Evolutionary conservation across 2,113 vertebrate species (phyloP).

Genomic region (Macroglossus sobrinus): DNA sequence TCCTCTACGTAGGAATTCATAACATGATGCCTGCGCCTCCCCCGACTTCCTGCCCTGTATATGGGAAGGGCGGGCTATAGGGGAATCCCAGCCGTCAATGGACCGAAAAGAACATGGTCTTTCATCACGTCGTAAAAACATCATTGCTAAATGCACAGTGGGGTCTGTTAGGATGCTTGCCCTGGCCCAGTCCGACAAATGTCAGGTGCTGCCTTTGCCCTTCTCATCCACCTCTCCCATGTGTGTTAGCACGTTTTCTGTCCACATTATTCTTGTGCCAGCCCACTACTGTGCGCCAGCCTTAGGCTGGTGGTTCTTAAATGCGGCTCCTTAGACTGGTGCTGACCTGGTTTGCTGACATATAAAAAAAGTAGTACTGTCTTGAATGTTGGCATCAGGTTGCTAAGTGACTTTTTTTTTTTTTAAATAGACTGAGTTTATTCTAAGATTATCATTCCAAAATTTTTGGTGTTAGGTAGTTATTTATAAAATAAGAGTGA

Average conservation of each 20-base stretch:
- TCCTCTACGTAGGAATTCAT: neutral
- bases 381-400: rapidly evolving
- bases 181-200: rapidly evolving
- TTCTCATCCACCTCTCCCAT: rapidly evolving
- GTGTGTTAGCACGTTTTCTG: rapidly evolving
- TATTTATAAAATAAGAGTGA: neutral
- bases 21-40: neutral
- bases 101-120: neutral
- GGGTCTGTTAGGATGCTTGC: neutral
- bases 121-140: rapidly evolving
- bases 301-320: neutral
- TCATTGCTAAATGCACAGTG: too few relatives aligned
- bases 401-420: neutral
- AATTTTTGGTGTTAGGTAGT: neutral
- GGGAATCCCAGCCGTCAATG: neutral
- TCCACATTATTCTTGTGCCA: neutral
- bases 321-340: neutral
- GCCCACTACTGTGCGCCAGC: rapidly evolving
- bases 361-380: rapidly evolving
- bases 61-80: neutral
- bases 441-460: neutral
- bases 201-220: rapidly evolving
- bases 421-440: neutral
- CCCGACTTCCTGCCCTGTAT: neutral
- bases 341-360: neutral